These are phyloP conservation scores for Sminthopsis crassicaudata DNA, from an alignment of 2,113 vertebrate genomes.

Conservation along the genomic window DNA sequence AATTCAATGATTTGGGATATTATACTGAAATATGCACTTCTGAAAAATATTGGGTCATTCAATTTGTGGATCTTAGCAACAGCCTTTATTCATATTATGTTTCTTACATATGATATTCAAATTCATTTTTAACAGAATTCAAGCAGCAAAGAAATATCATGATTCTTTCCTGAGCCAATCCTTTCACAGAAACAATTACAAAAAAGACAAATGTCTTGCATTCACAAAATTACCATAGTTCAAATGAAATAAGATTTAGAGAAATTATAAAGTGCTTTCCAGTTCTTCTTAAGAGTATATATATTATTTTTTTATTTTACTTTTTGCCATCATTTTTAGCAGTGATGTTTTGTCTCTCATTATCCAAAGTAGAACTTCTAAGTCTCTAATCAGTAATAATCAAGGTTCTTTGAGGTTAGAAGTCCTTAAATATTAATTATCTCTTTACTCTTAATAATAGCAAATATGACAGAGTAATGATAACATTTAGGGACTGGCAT, in stretches of 20 bases:
- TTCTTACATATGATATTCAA: neutral
- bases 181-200: slow-evolving; percentile 13
- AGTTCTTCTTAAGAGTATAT: slow-evolving; percentile 29
- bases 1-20: neutral
- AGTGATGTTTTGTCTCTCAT: slow-evolving; percentile 27
- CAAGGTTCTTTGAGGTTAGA: slow-evolving; percentile 14
- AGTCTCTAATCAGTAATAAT: neutral
- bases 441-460: slow-evolving; percentile 17
- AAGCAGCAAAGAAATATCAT: neutral
- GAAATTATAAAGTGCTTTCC: neutral
- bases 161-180: neutral
- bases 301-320: neutral
- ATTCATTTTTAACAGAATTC: neutral
- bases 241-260: slow-evolving; percentile 31
- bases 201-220: slow-evolving; percentile 49
- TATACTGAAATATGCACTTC: neutral
- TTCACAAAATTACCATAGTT: neutral
- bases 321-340: slow-evolving; percentile 11
- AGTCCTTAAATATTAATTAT: neutral
- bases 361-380: slow-evolving; percentile 37
- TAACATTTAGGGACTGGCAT: slow-evolving; percentile 13
- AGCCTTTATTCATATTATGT: slow-evolving; percentile 1
- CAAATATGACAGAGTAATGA: slow-evolving; percentile 11
- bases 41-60: neutral
- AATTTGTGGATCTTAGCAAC: fast-evolving